Base-by-base conservation (phyloP, 2,888 invertebrate species). In the Chrysotoxum bicinctum region DNA sequence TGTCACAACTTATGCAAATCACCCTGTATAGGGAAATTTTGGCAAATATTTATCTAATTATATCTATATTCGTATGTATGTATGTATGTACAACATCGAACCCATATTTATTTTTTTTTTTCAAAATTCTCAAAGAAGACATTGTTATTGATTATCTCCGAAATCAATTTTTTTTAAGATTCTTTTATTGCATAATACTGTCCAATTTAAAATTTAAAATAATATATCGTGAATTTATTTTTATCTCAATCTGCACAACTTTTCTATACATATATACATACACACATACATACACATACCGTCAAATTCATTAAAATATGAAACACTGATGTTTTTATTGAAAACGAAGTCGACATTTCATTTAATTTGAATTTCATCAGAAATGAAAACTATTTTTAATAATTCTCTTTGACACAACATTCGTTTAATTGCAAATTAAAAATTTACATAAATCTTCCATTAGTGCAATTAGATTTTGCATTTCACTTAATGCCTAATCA, bases 371-470 rank as follows among this genome's bases (percentile, higher is more conserved):
- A 43, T 74, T 21, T 43, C 40, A 60, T 60, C 32, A 64, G 10
- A 26, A 30, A 26, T 30, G 4, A 32, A 45, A 72, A 77, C 68
- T 68, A 60, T 40, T 52, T 73, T 54, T 52, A 43, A 35, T 56
- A 48, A 72, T 70, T 70, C 32, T n/a, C 30, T 66, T 66, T 56
- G 64, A 64, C 64, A 64, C 64, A 64, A 23, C 19, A 73, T 54
- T 62, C 30, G 10, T 26, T 69, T 45, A 74, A 73, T 54, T 54
- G 60, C 60, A 23, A 74, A 78, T 83, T 68, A 52, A 77, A 60
- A 60, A 43, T 43, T 10, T 26, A 60, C 26, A 23, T 68, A 69
- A 69, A 35, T 72, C 73, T 37, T 56, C 40, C 43, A 23, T 73
- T n/a, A 32, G 12, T 56, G 40, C 32, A 69, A 78, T 77, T 60